Base-by-base conservation (phyloP, 2,888 invertebrate species). In the Eurytoma adleriae region DNA sequence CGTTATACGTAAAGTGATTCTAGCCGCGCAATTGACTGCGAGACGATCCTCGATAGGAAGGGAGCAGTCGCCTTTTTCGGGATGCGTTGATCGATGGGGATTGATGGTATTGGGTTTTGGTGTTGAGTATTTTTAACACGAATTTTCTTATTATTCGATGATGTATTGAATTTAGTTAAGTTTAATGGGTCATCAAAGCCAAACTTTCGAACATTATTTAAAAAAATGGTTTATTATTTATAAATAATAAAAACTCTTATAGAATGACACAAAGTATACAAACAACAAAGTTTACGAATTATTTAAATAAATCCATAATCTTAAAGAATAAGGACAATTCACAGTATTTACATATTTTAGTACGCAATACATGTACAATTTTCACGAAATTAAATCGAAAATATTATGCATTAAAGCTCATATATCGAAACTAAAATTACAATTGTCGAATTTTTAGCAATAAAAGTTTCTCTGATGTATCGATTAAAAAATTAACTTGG, bases 161-260 rank as follows among this genome's bases (percentile, higher is more conserved):
- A n/a, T n/a, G n/a, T n/a, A n/a, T n/a, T n/a, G n/a, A n/a, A n/a
- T n/a, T 30, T 30, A 3, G 4, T 3, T 30, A 30, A 30, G 4
- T 30, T 40, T 40, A 7, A 7, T 40, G 4, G 40, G 40, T 4
- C 2, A 3, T 40, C 7, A 40, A 62, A 27, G 13, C 12, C 3
- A 62, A n/a, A 62, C 27, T 13, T 27, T 40, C 40, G 4, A 62
- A 3, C 27, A 12, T n/a, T 62, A 27, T 50, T 73, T 56, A 52
- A 61, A 73, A 73, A 73, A 30, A 67, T 24, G 52, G 2, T 75
- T 77, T 77, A 73, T 77, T 80, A 48, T 72, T 68, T 68, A 80
- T 69, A 74, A 77, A 77, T 73, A 80, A 80, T 73, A 77, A 80
- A 80, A 80, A 77, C 66, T 54, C 64, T 64, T 40, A 77, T 73